Base-by-base conservation (phyloP, 2,797 vertebrate genomes). In the Spinibarbus caldwelli region DNA sequence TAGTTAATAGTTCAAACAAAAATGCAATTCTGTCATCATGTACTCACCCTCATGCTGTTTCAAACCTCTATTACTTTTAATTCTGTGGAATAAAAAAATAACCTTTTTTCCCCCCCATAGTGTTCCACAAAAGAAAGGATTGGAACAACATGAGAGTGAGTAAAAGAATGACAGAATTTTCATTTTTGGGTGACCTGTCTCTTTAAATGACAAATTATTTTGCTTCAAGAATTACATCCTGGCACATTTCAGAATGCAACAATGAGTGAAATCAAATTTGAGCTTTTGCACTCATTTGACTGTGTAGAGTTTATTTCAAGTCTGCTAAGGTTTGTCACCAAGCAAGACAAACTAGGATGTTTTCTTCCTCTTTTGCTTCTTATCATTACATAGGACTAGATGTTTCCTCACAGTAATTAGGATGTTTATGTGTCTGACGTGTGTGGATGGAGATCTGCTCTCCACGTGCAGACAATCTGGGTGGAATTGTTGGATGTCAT, bases 381-480 rank as follows among this genome's bases (percentile, higher is more conserved):
- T 73, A 57, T 67, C 29, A 41, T 81, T 72, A 31, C 72, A 72
- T 21, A 47, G 73, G 77, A 84, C 79, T 75, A n/a, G 73, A 76
- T 73, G 17, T 83, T 88, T 83, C 67, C 67, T 57, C n/a, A 23
- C 21, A 31, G 80, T 62, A 73, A 62, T 82, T 87, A 86, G 70
- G 17, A 75, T 84, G 88, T 92, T 93, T 94, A 88, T 93, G 93
- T 93, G 86, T 88, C 91, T 93, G 91, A 92, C 71, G 86, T 78
- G 89, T 89, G 87, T 91, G n/a, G 91, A 64, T 83, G 78, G 80
- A 43, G 66, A 47, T 23, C 52, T 80, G 59, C 79, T 84, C 87
- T 89, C 91, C 89, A 75, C 93, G 88, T 92, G 92, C 91, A 91
- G 91, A 94, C 91, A 89, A 90, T 91, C 89, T 90, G 93, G 93